Evolutionary conservation across 2,888 invertebrate genomes (phyloP), one percentile per base, ranked within the genome.

Genomic region (Pyrrhia umbra): DNA sequence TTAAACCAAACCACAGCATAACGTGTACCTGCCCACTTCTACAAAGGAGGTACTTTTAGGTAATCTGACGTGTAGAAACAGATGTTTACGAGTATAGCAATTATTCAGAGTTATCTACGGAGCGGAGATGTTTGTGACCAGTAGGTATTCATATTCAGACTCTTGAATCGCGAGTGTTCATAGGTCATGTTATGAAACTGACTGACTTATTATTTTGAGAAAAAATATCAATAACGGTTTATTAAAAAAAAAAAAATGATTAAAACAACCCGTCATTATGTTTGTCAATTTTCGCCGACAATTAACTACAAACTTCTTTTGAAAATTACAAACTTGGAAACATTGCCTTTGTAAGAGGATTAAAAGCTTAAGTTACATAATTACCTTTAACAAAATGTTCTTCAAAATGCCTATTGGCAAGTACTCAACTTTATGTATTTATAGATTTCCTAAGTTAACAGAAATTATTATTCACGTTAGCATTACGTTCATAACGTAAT

Each of bases 361-460:
- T 85, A 83, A 83, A 80, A 79, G 81, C 82, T 81, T 81, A 79
- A 81, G 81, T 85, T 82, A 83, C 79, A 80, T 82, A 84, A 84
- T 84, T 85, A 82, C 79, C 81, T 85, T 81, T 79, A 64, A 71
- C 67, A 81, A 80, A 78, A 83, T 82, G 76, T 76, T 72, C 75
- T 58, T 62, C 62, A 65, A 80, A 74, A 74, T 79, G 76, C 76
- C 72, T 74, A 52, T 70, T 46, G 45, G 37, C 43, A 67, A 49
- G 34, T 46, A 46, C 27, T 63, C 58, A 54, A 58, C 10, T 70
- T 73, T 39, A 23, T 20, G 27, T 20, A 50, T 54, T 58, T 54
- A 56, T 52, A 34, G 45, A 50, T 42, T 68, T 50, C 8, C 40
- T n/a, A 40, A 30, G 54, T 27, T 6, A 42, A 30, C 3, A n/a